Evolutionary conservation across 1,140 invertebrate species (phyloP), one percentile per base, ranked within the genome.

Genomic region (Anagrus nilaparvatae): DNA sequence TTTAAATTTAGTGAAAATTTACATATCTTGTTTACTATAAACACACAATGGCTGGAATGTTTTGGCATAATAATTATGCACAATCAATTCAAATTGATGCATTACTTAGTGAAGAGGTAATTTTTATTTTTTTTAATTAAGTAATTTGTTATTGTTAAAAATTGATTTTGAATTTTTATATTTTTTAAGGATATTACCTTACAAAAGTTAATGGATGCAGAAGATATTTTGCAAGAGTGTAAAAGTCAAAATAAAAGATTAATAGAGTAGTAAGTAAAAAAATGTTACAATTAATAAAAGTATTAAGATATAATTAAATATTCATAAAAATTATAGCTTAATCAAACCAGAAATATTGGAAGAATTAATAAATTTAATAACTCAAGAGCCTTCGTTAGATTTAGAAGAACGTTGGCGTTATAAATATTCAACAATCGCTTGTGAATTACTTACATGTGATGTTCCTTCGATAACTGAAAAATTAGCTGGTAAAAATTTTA

Each of bases 221-320:
- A 94, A 62, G 88, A 95, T 67, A 86, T 97, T 58, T 73, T 97
- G 46, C 88, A 93, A 65, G 91, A 97, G 77, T 94, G 91, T 65
- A 92, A 90, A 73, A 81, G 79, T 47, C 86, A 88, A 61, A 95
- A 94, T 65, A 88, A 85, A 65, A 87, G 84, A 55, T 71, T 97
- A 42, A 77, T 95, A 48, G 87, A 89, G 56, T 95, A 86, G 91
- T 95, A 78, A 87, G 87, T 82, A 47, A 31, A 31, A 32, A 4
- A 32, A 23, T 31, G 5, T 9, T 23, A 33, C 20, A 18, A 17
- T 42, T 30, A 13, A 24, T 43, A 30, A 41, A 36, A 28, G 25
- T 20, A 8, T 40, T 28, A 10, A 36, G 5, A 38, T 45, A 20
- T 44, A 20, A 30, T 46, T 21, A 18, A 39, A 8, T 19, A 23